phyloP scores from a whole-genome alignment of 2,797 vertebrate genomes.

The Neosilurus hyrtlii region DNA sequence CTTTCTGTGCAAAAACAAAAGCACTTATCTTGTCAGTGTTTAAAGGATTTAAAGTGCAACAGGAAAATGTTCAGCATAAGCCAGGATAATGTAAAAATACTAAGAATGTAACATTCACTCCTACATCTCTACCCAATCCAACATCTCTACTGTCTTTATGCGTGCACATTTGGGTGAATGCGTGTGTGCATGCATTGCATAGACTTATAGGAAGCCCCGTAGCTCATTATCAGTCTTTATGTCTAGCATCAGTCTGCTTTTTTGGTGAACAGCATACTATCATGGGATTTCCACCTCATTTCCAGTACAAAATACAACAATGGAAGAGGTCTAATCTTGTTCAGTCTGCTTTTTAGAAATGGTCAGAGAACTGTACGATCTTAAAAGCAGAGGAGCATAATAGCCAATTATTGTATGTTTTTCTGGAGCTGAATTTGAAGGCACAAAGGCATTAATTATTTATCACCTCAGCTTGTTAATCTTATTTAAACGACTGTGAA shows the following conservation, averaged over 20 bases:
- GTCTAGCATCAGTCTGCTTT: slow-evolving; percentile 21
- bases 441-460: slow-evolving; percentile 27
- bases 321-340: not conserved
- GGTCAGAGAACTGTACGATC: not conserved
- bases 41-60: not conserved
- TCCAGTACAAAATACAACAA: slow-evolving; percentile 1
- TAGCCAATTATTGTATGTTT: slow-evolving; percentile 15
- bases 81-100: not conserved
- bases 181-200: not conserved
- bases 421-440: not conserved
- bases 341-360: not conserved
- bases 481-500: slow-evolving; percentile 34
- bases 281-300: not conserved
- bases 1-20: not conserved
- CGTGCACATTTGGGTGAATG: too few relatives aligned
- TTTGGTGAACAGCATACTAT: slow-evolving; percentile 4
- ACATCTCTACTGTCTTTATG: too few relatives aligned
- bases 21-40: not conserved
- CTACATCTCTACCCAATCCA: not conserved
- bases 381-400: not conserved
- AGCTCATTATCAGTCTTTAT: not conserved
- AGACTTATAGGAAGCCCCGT: not conserved
- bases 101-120: not conserved
- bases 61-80: not conserved
- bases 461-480: slow-evolving; percentile 19